Evolutionary conservation across 2,113 vertebrate genomes (phyloP).

Genomic region (Boleophthalmus pectinirostris): DNA sequence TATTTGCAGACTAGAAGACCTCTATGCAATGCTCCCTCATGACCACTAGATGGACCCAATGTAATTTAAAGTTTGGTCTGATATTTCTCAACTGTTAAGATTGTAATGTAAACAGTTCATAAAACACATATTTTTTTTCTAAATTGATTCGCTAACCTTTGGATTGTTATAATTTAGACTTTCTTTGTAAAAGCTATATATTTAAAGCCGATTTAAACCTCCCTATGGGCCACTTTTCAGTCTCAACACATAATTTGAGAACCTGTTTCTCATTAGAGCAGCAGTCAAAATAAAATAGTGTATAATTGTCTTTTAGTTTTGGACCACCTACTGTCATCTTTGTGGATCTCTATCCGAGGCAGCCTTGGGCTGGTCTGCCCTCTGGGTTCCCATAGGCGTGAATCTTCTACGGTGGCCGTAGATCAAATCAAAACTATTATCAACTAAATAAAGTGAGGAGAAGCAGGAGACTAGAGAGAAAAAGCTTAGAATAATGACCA

Average conservation of each 20-base stretch:
- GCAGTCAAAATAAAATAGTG: background rate
- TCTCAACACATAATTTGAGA: background rate
- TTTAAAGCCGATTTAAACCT: background rate
- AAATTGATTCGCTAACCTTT: background rate
- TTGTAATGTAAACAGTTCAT: background rate
- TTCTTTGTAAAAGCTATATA: background rate
- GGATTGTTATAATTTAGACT: background rate
- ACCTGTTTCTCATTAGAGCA: background rate
- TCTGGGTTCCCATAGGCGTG: background rate
- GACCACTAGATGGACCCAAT: conserved; percentile 51
- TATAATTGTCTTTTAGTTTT: background rate
- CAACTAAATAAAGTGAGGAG: background rate
- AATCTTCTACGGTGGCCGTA: background rate
- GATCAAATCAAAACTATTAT: conserved; percentile 3
- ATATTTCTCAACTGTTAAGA: background rate
- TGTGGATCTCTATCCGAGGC: background rate
- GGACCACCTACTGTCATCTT: background rate
- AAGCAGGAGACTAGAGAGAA: background rate
- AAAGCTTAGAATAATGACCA: background rate
- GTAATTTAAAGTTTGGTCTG: background rate
- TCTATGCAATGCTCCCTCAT: background rate
- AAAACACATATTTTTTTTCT: background rate
- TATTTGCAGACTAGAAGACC: background rate
- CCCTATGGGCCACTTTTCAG: background rate
- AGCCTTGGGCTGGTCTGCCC: background rate